Base-by-base conservation (phyloP, 2,888 invertebrate genomes). In the Ectropis crepuscularia region DNA sequence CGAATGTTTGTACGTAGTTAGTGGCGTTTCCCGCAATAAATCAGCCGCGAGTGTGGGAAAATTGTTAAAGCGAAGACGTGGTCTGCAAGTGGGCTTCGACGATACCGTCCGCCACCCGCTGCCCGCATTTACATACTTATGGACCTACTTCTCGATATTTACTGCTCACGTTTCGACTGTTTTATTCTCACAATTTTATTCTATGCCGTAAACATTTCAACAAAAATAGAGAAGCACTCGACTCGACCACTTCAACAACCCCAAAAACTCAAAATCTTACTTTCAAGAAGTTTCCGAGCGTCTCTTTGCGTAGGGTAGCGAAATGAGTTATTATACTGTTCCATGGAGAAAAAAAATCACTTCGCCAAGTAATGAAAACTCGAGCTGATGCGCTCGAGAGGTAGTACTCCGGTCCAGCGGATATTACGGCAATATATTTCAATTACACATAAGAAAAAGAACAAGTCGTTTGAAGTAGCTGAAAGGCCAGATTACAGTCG, bases 401-500 rank as follows among this genome's bases (percentile, higher is more conserved):
- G 87, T 80, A 81, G 81, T 84, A 83, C 87, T 85, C 86, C 83
- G 85, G 91, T 87, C 90, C 89, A 84, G 80, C 87, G 90, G 90
- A 92, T 92, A 92, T 92, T 92, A 90, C 88, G 87, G 90, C 90
- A 92, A 92, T 92, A 91, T 91, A 92, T 92, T 91, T 92, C 92
- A 92, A 92, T 92, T 92, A 92, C 92, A 91, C 87, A 88, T 90
- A 90, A 91, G 92, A 92, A 92, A 92, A 92, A 92, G 91, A 90
- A 88, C 91, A 90, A 92, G 91, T 90, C 90, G 87, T 90, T 89
- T 90, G 87, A 89, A 91, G 91, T 90, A 89, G 90, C 90, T 89
- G 90, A 90, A 87, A 89, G 87, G 88, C 86, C 89, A 90, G 90
- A 90, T 92, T 90, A 89, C 89, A 88, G 88, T 85, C 87, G 83